Evolutionary conservation across 2,888 invertebrate species (phyloP).

Genomic region (Tolmerus cingulatus): DNA sequence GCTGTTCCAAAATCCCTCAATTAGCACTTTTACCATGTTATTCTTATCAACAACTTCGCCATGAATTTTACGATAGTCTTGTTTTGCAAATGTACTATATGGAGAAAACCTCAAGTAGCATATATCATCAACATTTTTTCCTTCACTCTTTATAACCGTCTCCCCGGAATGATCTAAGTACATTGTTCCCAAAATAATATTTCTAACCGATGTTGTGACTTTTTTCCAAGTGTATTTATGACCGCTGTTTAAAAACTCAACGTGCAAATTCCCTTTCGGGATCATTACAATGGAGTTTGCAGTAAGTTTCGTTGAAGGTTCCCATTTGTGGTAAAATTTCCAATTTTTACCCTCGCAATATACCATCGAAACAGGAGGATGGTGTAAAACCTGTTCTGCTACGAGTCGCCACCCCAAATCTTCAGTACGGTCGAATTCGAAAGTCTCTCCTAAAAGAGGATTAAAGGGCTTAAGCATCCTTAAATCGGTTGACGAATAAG

Average conservation of each 20-base stretch:
- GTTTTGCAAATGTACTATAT: conserved; percentile 94
- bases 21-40: conserved; percentile 74
- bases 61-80: conserved; percentile 85
- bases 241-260: conserved; percentile 69
- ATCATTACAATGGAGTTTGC: conserved; percentile 91
- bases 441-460: conserved; percentile 91
- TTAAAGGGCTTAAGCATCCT: conserved; percentile 94
- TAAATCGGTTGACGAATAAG: conserved; percentile 77
- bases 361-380: conserved; percentile 95
- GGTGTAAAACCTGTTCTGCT: conserved; percentile 94
- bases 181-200: conserved; percentile 95
- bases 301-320: conserved; percentile 95
- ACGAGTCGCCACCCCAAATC: conserved; percentile 94
- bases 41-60: conserved; percentile 74
- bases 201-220: conserved; percentile 94
- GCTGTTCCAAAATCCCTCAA: conserved; percentile 88
- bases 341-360: conserved; percentile 87
- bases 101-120: conserved; percentile 94
- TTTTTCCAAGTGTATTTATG: conserved; percentile 95
- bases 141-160: conserved; percentile 89
- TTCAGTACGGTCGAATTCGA: conserved; percentile 88
- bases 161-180: conserved; percentile 99
- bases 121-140: conserved; percentile 76
- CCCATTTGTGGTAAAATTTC: conserved; percentile 96
- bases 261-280: conserved; percentile 73